Evolutionary conservation across 2,797 vertebrate species (phyloP).

Genomic region (Manis crassicaudata): DNA sequence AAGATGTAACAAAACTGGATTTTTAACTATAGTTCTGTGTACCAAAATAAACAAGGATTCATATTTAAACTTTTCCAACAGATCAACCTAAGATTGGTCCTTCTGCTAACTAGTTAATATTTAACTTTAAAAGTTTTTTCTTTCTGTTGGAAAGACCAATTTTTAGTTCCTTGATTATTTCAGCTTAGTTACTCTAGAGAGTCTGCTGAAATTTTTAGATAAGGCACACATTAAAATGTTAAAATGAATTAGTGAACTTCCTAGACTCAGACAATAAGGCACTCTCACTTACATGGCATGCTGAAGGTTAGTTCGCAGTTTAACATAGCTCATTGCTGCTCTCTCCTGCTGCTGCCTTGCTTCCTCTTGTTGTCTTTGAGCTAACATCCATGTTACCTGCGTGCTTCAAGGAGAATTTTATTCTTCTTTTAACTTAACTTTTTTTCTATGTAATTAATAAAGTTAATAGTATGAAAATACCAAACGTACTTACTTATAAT

Average conservation of each 20-base stretch:
- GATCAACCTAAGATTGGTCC: slow-evolving; percentile 67
- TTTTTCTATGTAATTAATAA: slow-evolving; percentile 83
- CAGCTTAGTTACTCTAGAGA: slow-evolving; percentile 76
- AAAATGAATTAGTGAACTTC: slow-evolving; percentile 82
- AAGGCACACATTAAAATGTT: slow-evolving; percentile 80
- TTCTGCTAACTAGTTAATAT: slow-evolving; percentile 74
- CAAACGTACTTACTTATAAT: slow-evolving; percentile 95
- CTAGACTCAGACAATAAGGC: slow-evolving; percentile 82
- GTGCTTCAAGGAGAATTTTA: slow-evolving; percentile 91
- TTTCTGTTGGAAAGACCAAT: slow-evolving; percentile 78
- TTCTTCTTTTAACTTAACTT: slow-evolving; percentile 87
- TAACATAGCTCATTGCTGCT: slow-evolving; percentile 98
- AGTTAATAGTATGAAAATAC: slow-evolving; percentile 77
- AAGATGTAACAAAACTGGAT: slow-evolving; percentile 67
- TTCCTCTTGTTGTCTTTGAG: slow-evolving; percentile 99
- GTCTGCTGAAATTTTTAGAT: slow-evolving; percentile 76
- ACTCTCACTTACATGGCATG: slow-evolving; percentile 95
- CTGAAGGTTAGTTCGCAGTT: slow-evolving; percentile 99
- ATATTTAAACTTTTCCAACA: slow-evolving; percentile 79
- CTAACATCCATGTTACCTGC: slow-evolving; percentile 99
- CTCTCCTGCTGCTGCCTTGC: slow-evolving; percentile 98
- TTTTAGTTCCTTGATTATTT: slow-evolving; percentile 81
- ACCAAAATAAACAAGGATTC: slow-evolving; percentile 82
- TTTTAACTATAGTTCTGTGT: slow-evolving; percentile 73
- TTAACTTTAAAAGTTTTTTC: slow-evolving; percentile 53